Evolutionary conservation across 2,888 invertebrate genomes (phyloP).

Genomic region (Drosophila paramelanica): DNA sequence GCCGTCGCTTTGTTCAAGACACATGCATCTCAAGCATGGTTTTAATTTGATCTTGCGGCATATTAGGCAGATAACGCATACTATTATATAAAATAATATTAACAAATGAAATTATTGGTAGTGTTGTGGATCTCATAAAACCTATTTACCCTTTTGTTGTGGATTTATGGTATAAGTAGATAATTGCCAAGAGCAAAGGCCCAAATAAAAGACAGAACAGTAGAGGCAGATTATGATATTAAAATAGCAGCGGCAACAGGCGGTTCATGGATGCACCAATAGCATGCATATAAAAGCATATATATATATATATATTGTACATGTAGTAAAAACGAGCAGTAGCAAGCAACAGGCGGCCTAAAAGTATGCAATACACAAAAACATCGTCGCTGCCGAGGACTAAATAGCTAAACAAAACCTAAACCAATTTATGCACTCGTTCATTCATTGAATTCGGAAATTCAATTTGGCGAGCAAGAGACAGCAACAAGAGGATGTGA

Average conservation of each 20-base stretch:
- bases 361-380: slow-evolving; percentile 69
- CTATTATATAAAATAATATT: no score
- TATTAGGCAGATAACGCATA: no score
- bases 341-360: slow-evolving; percentile 75
- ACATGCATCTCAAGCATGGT: no score
- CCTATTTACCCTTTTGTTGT: no score
- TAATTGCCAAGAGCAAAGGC: slow-evolving; percentile 59
- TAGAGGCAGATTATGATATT: slow-evolving; percentile 49
- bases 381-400: slow-evolving; percentile 24
- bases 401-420: slow-evolving; percentile 78
- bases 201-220: slow-evolving; percentile 41
- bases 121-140: no score
- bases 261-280: slow-evolving; percentile 18
- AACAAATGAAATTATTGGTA: no score
- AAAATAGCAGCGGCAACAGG: slow-evolving; percentile 65
- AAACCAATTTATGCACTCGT: slow-evolving; percentile 74
- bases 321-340: slow-evolving; percentile 47
- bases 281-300: neutral
- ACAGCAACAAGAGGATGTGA: slow-evolving; percentile 2
- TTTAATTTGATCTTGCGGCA: no score
- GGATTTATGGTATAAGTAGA: slow-evolving; percentile 26
- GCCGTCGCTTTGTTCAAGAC: no score
- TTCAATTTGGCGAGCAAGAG: slow-evolving; percentile 73
- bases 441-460: slow-evolving; percentile 84
- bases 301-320: neutral